Conservation (phyloP, 2,888 invertebrate genomes). For the Heliconius hortense region DNA sequence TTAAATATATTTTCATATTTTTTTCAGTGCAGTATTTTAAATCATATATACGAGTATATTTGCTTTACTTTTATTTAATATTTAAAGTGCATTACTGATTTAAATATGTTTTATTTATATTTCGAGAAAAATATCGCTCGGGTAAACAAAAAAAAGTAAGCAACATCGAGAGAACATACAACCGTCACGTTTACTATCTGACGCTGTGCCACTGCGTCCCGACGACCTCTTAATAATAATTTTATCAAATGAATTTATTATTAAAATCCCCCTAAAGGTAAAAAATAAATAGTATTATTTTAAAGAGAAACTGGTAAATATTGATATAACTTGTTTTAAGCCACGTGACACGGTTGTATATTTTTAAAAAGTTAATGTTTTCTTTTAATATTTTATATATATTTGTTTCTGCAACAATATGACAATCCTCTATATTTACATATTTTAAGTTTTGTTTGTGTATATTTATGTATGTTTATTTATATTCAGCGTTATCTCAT, state of each 20-base stretch:
- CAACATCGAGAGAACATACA: neutral
- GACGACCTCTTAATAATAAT: neutral
- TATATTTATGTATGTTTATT: no score
- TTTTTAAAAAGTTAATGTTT: neutral
- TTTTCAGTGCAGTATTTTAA: no score
- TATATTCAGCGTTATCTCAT: no score
- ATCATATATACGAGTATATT: no score
- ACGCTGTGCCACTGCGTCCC: neutral
- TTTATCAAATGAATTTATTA: neutral
- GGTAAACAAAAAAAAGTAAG: neutral
- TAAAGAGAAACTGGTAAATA: neutral
- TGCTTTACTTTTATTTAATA: neutral
- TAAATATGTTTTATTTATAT: neutral
- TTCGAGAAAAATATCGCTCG: neutral
- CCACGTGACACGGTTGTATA: neutral
- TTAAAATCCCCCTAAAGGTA: neutral
- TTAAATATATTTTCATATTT: no score
- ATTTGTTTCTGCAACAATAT: neutral
- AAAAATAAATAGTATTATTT: neutral
- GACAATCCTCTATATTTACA: neutral
- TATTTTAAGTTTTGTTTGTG: neutral
- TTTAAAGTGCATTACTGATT: no score
- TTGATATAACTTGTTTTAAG: conserved; percentile 6
- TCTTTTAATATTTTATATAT: neutral
- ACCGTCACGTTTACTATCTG: neutral